These are phyloP conservation scores for Choreutis nemorana DNA, from an alignment of 2,888 invertebrate genomes.

Conservation along the genomic window DNA sequence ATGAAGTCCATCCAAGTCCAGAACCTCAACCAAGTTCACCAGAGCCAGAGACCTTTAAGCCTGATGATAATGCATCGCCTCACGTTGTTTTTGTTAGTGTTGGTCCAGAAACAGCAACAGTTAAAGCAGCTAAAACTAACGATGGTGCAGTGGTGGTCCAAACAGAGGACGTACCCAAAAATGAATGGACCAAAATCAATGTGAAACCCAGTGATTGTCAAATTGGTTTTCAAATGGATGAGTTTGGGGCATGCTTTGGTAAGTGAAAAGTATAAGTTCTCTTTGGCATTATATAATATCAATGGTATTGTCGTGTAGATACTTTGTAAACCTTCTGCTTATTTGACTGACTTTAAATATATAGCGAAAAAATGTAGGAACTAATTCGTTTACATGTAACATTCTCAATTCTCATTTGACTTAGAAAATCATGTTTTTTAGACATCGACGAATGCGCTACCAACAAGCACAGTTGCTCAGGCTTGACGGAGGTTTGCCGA, in stretches of 20 bases:
- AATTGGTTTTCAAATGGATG: conserved; percentile 60
- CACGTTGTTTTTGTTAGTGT: conserved; percentile 22
- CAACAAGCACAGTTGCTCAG: conserved; percentile 65
- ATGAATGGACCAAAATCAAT: conserved; percentile 33
- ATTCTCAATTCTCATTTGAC: background rate
- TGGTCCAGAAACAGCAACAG: conserved; percentile 25
- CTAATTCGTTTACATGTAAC: conserved; percentile 6
- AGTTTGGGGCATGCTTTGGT: conserved; percentile 68
- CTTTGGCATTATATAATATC: background rate
- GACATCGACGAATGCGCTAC: conserved; percentile 82
- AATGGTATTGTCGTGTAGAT: background rate
- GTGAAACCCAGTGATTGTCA: conserved; percentile 37
- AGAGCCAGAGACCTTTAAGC: conserved; percentile 1
- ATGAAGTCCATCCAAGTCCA: too few species aligned
- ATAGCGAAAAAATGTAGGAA: too few species aligned
- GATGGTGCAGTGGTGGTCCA: conserved; percentile 33
- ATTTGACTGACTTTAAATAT: background rate
- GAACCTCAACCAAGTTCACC: conserved; percentile 6
- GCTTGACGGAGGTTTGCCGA: conserved; percentile 71
- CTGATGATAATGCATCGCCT: conserved; percentile 12
- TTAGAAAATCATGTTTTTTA: conserved; percentile 27
- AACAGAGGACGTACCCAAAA: conserved; percentile 30
- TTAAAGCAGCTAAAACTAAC: conserved; percentile 20
- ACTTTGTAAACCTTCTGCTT: too few species aligned
- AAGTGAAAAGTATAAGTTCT: conserved; percentile 16